Conservation (phyloP, 2,888 invertebrate species). For the Cephus spinipes region DNA sequence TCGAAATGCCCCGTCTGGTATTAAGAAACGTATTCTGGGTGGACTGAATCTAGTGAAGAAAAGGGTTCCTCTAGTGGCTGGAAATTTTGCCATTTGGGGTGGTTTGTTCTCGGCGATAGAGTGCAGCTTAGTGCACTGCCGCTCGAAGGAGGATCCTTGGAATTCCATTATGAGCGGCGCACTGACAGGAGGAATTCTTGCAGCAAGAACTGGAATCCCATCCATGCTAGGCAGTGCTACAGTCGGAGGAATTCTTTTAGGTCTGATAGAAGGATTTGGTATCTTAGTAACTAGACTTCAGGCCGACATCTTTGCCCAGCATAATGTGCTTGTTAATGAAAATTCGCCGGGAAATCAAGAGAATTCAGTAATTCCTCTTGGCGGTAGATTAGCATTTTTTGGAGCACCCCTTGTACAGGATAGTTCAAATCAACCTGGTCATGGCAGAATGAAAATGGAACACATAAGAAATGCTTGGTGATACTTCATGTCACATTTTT, state of each 20-base stretch:
- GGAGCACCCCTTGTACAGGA: background rate
- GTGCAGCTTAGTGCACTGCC: conserved; percentile 88
- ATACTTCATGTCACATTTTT: background rate
- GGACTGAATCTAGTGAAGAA: conserved; percentile 84
- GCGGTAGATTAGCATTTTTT: background rate
- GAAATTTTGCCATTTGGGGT: conserved; percentile 98
- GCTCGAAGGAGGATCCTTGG: conserved; percentile 97
- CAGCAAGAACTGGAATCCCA: conserved; percentile 88
- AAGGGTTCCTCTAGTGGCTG: conserved; percentile 88
- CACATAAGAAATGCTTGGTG: background rate
- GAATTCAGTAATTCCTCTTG: background rate
- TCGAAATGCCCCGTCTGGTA: conserved; percentile 90
- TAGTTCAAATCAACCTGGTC: background rate
- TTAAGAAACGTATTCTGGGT: conserved; percentile 79
- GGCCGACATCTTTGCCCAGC: conserved; percentile 91
- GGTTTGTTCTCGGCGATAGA: conserved; percentile 97
- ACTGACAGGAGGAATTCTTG: conserved; percentile 92
- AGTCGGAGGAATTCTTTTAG: conserved; percentile 92
- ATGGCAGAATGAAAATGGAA: background rate
- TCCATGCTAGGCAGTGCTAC: conserved; percentile 94
- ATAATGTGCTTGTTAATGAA: conserved; percentile 76
- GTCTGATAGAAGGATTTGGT: conserved; percentile 95
- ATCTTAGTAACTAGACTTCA: conserved; percentile 91
- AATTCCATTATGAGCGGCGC: conserved; percentile 94
- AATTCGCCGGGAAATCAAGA: conserved; percentile 17